phyloP scores from a whole-genome alignment of 2,888 invertebrate genomes.

The Microctonus hyperodae region DNA sequence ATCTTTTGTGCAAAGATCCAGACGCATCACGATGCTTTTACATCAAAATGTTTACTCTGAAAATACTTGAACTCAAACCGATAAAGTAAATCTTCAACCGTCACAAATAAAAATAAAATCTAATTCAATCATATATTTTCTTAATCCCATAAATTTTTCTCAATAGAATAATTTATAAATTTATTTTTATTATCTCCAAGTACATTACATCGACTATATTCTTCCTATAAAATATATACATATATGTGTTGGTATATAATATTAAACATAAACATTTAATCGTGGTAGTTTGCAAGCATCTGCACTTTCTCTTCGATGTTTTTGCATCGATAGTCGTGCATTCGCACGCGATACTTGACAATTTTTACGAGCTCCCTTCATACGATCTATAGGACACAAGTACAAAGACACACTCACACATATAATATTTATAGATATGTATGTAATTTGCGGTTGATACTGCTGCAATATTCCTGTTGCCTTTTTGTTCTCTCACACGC shows the following conservation, averaged over 20 bases:
- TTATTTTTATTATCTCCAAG: neutral
- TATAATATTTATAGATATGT: neutral
- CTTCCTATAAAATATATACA: no score
- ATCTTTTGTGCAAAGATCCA: neutral
- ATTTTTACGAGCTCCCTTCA: slow-evolving; percentile 12
- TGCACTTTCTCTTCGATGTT: slow-evolving; percentile 29
- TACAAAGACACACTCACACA: neutral
- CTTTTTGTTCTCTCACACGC: neutral
- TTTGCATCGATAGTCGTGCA: slow-evolving; percentile 25
- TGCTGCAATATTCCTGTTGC: neutral
- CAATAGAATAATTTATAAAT: neutral
- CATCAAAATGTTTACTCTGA: no score
- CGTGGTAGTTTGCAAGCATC: slow-evolving; percentile 25
- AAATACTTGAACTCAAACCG: neutral
- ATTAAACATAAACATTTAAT: slow-evolving; percentile 17
- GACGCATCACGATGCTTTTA: no score
- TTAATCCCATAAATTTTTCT: neutral
- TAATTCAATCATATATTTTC: neutral
- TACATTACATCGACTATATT: no score
- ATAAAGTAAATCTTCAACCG: neutral
- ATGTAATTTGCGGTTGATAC: neutral
- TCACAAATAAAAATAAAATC: no score
- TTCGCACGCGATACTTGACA: slow-evolving; percentile 26
- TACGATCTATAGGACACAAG: neutral
- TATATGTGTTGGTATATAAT: no score